Conservation (phyloP, 2,797 vertebrate genomes). For the Notolepis coatsorum region DNA sequence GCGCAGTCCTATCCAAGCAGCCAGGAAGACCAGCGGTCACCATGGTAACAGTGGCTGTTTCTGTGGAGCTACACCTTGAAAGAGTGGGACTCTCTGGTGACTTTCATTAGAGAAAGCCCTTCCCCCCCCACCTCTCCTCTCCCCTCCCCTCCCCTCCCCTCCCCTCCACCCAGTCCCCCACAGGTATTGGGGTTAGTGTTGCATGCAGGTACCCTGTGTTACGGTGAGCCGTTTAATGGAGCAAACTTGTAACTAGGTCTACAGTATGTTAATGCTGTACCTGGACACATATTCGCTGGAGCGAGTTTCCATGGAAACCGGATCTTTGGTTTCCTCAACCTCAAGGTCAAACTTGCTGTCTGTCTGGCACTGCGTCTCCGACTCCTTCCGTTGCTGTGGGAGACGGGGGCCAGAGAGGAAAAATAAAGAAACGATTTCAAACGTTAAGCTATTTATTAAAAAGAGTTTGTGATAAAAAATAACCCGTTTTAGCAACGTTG, state of each 20-base stretch:
- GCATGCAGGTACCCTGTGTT: no score
- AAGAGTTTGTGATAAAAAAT: not conserved
- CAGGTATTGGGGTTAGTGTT: not conserved
- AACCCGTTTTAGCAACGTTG: not conserved
- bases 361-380: constrained; percentile 97
- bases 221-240: constrained; percentile 13
- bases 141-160: no score
- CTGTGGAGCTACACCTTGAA: constrained; percentile 64
- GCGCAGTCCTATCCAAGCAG: constrained; percentile 59
- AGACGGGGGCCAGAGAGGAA: constrained; percentile 7
- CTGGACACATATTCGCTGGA: constrained; percentile 93
- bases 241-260: not conserved
- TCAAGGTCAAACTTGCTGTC: constrained; percentile 93
- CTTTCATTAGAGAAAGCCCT: constrained; percentile 23
- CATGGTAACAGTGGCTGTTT: constrained; percentile 73
- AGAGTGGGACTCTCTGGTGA: constrained; percentile 27
- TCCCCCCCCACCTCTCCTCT: no score
- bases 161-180: no score
- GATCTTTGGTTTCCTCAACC: constrained; percentile 83
- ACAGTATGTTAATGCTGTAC: constrained; percentile 56
- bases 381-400: constrained; percentile 93
- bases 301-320: constrained; percentile 80
- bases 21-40: constrained; percentile 70
- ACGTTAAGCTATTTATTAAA: no score
- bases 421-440: no score